These are phyloP conservation scores for Caligus rogercresseyi DNA, from an alignment of 1,140 invertebrate species.

Conservation along the genomic window DNA sequence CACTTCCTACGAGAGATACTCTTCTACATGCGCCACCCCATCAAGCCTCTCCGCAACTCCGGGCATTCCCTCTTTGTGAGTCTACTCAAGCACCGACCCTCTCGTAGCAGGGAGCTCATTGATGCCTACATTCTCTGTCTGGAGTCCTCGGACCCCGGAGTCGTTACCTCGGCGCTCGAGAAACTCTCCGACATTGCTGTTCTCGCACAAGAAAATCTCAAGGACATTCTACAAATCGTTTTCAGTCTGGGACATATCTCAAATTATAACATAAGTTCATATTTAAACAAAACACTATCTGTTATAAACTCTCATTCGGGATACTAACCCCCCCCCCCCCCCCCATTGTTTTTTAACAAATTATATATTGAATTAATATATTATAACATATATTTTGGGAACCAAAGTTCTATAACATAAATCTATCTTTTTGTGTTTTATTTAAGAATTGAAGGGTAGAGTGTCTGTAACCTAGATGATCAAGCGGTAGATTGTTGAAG, in stretches of 20 bases:
- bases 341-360: neutral
- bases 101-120: constrained; percentile 37
- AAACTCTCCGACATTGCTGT: constrained; percentile 60
- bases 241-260: constrained; percentile 62
- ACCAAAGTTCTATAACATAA: too few species aligned
- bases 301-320: constrained; percentile 63
- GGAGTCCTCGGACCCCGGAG: constrained; percentile 52
- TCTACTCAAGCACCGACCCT: constrained; percentile 29
- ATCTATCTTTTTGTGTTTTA: too few species aligned
- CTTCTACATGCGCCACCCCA: constrained; percentile 19
- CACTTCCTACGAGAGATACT: constrained; percentile 21
- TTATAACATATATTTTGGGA: neutral
- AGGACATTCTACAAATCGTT: constrained; percentile 52
- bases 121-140: constrained; percentile 58
- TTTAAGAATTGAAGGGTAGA: too few species aligned
- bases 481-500: too few species aligned
- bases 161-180: constrained; percentile 56
- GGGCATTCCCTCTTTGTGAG: constrained; percentile 25
- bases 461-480: too few species aligned
- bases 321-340: constrained; percentile 41
- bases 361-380: neutral
- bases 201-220: constrained; percentile 60
- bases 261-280: constrained; percentile 52
- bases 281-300: constrained; percentile 55
- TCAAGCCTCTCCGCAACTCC: constrained; percentile 20